Percentiles rank a stretch among this genome's conserved stretches.
phyloP scores from a whole-genome alignment of 2,113 vertebrate genomes.

The Pleuronectes platessa region DNA sequence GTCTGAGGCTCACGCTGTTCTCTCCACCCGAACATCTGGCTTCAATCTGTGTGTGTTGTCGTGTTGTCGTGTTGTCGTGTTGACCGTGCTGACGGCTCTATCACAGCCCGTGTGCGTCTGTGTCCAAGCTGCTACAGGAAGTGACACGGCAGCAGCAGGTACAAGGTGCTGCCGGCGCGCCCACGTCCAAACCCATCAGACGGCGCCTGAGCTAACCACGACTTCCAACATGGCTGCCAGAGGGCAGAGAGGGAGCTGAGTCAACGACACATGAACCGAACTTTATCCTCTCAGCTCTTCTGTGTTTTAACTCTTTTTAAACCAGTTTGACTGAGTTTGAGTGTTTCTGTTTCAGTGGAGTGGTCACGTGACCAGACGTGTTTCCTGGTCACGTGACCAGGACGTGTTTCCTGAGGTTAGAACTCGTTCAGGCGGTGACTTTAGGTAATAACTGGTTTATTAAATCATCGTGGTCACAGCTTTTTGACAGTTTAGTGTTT shows the following conservation, averaged over 20 bases:
- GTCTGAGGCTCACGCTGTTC: neutral
- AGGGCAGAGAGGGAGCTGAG: neutral
- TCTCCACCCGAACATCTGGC: conserved; percentile 53
- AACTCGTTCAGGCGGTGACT: too few species aligned
- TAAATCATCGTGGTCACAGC: too few species aligned
- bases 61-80: conserved; percentile 21
- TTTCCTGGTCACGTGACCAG: too few species aligned
- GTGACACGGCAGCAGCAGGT: conserved; percentile 64
- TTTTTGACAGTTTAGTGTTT: too few species aligned
- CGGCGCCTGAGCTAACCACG: conserved; percentile 16
- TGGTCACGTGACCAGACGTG: too few species aligned
- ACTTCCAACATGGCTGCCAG: conserved; percentile 41
- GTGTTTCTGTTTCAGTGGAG: too few species aligned
- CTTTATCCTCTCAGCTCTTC: neutral
- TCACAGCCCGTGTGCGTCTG: conserved; percentile 21
- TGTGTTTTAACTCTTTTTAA: too few species aligned
- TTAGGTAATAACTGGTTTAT: too few species aligned
- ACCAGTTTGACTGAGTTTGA: too few species aligned
- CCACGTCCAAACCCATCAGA: conserved; percentile 52
- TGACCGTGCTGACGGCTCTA: conserved; percentile 44
- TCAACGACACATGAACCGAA: neutral
- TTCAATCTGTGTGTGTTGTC: conserved; percentile 7
- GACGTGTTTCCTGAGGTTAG: too few species aligned
- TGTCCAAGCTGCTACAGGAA: conserved; percentile 35
- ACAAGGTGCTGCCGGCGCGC: conserved; percentile 34